Percentiles rank a stretch among this genome's conserved stretches.
phyloP scores from a whole-genome alignment of 2,888 invertebrate genomes.

The Suillia variegata region DNA sequence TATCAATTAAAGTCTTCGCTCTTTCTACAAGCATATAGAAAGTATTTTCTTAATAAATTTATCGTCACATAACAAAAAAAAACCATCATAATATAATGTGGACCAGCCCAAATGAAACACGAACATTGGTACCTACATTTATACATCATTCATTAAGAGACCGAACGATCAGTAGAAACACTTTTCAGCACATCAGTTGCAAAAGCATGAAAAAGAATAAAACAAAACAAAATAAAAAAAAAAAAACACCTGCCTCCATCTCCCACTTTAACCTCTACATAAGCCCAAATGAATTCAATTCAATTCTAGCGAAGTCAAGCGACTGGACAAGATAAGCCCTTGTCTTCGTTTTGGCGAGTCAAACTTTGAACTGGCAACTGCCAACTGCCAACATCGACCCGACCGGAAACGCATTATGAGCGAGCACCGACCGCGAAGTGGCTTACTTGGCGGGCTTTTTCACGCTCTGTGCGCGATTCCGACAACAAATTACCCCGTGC shows the following conservation, averaged over 20 bases:
- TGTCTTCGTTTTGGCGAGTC: slow-evolving; percentile 7
- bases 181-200: neutral
- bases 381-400: slow-evolving; percentile 25
- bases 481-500: slow-evolving; percentile 21
- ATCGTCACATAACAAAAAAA: too few species aligned
- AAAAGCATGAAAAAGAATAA: neutral
- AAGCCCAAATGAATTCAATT: neutral
- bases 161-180: neutral
- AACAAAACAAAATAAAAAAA: neutral
- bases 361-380: neutral
- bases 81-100: neutral
- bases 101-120: neutral
- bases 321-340: slow-evolving; percentile 11
- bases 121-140: too few species aligned
- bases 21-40: too few species aligned
- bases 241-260: neutral
- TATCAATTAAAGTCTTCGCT: too few species aligned
- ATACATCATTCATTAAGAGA: too few species aligned
- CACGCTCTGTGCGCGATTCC: slow-evolving; percentile 41
- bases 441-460: too few species aligned
- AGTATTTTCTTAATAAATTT: too few species aligned
- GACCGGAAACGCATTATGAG: slow-evolving; percentile 50
- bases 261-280: neutral
- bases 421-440: slow-evolving; percentile 19
- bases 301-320: too few species aligned